These are phyloP conservation scores for Rhynchonycteris naso DNA, from an alignment of 2,797 vertebrate species.

Conservation along the genomic window DNA sequence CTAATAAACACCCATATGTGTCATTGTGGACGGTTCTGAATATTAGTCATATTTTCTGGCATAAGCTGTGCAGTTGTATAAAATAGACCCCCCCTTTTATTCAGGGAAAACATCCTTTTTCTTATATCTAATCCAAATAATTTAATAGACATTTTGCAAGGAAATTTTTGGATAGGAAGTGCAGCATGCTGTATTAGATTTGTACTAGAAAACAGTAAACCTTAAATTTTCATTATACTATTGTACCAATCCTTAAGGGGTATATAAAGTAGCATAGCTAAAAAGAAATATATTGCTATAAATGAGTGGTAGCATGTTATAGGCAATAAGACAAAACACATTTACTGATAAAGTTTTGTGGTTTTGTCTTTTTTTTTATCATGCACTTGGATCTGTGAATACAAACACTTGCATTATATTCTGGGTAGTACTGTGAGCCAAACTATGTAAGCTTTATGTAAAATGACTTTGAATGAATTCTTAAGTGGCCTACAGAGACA, in stretches of 20 bases:
- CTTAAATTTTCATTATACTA: background rate
- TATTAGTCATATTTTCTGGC: background rate
- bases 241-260: background rate
- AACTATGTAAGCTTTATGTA: background rate
- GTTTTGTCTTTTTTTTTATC: background rate
- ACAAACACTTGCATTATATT: background rate
- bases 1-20: background rate
- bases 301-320: background rate
- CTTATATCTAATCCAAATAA: background rate
- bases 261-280: background rate
- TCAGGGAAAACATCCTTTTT: background rate
- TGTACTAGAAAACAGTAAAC: background rate
- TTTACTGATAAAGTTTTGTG: background rate
- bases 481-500: background rate
- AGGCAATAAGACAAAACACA: background rate
- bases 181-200: background rate
- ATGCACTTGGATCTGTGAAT: background rate
- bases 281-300: background rate
- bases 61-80: background rate
- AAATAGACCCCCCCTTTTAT: background rate
- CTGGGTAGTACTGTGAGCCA: background rate
- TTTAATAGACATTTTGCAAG: constrained; percentile 1
- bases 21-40: background rate
- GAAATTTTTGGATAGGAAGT: background rate
- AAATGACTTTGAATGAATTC: constrained; percentile 2